These are phyloP conservation scores for Melanocharis versteri DNA, from an alignment of 2,113 vertebrate genomes.

Conservation along the genomic window DNA sequence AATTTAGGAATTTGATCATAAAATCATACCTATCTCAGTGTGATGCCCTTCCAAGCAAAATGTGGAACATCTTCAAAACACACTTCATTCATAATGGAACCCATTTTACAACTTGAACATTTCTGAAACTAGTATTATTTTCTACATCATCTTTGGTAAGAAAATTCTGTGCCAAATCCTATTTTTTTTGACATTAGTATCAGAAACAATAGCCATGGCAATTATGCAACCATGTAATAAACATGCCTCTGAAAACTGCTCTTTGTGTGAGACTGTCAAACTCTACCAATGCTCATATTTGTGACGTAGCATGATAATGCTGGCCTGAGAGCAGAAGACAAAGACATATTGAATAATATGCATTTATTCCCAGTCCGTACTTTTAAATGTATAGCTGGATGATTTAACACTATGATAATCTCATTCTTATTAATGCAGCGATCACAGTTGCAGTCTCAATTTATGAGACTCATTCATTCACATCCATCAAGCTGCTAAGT, in stretches of 20 bases:
- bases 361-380: constrained; percentile 19
- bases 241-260: not conserved
- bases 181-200: not conserved
- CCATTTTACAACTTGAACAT: not conserved
- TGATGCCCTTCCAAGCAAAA: not conserved
- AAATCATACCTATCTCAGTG: not conserved
- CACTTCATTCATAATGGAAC: not conserved
- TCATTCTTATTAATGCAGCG: constrained; percentile 64
- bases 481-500: constrained; percentile 47
- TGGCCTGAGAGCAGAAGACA: not conserved
- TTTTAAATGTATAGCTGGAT: constrained; percentile 53
- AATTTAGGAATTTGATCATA: not conserved
- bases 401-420: constrained; percentile 67
- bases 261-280: not conserved
- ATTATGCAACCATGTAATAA: not conserved
- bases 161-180: not conserved
- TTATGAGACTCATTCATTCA: constrained; percentile 52
- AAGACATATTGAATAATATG: not conserved
- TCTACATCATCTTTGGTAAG: not conserved
- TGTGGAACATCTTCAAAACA: not conserved
- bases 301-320: not conserved
- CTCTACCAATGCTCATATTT: not conserved
- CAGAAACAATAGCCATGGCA: not conserved
- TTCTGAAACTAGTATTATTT: not conserved
- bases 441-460: constrained; percentile 50